phyloP scores from a whole-genome alignment of 2,888 invertebrate species.

The Drosophila affinis region DNA sequence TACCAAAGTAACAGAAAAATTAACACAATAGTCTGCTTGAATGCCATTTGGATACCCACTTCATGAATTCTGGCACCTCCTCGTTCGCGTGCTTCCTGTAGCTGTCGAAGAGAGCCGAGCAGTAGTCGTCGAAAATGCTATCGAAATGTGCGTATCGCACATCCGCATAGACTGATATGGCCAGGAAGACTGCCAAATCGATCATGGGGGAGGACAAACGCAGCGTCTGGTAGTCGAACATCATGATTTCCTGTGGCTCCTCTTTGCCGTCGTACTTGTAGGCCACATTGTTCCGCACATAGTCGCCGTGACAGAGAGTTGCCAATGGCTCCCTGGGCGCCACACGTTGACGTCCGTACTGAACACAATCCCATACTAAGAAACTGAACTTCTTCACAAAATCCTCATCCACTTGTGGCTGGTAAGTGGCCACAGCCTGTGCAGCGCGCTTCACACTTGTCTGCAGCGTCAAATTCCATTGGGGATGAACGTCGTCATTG shows the following conservation, averaged over 20 bases:
- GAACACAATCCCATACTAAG: constrained; percentile 45
- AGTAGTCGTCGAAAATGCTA: constrained; percentile 78
- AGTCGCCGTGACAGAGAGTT: constrained; percentile 83
- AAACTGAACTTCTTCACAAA: constrained; percentile 66
- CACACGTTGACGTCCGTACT: constrained; percentile 71
- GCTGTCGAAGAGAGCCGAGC: constrained; percentile 60
- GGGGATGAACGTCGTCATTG: constrained; percentile 40
- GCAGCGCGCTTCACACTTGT: constrained; percentile 51
- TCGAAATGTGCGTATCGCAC: constrained; percentile 76
- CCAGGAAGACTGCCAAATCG: constrained; percentile 78
- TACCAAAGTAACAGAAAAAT: too few relatives aligned
- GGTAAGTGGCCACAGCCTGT: constrained; percentile 52
- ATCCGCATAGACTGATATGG: constrained; percentile 73
- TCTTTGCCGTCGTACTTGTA: constrained; percentile 73
- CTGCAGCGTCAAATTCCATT: constrained; percentile 51
- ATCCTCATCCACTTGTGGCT: constrained; percentile 65
- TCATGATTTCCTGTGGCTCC: constrained; percentile 76
- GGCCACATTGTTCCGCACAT: constrained; percentile 82
- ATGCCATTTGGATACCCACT: constrained; percentile 50
- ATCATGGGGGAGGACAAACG: constrained; percentile 82
- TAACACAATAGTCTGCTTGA: background rate
- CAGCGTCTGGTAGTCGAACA: constrained; percentile 83
- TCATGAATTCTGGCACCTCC: constrained; percentile 72
- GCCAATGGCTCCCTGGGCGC: constrained; percentile 79
- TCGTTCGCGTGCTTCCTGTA: constrained; percentile 42